Conservation (phyloP, 1,140 invertebrate genomes). For the Periplaneta americana region DNA sequence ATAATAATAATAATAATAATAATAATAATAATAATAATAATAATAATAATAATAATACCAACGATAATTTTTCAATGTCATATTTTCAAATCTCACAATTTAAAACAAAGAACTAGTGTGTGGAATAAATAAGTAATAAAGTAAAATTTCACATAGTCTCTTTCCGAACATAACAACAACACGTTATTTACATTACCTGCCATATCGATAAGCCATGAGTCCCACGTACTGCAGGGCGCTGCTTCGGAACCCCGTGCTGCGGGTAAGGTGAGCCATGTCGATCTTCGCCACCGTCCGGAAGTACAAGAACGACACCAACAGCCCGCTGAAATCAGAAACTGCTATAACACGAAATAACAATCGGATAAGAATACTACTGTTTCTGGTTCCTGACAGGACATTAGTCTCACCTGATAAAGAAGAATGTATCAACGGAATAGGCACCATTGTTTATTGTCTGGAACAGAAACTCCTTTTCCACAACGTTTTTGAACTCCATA, state of each 20-base stretch:
- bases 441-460: conserved; percentile 81
- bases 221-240: conserved; percentile 69
- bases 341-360: background rate
- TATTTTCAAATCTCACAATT: no score
- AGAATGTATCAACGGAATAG: conserved; percentile 89
- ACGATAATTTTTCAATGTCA: no score
- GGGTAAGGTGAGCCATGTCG: conserved; percentile 61
- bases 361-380: background rate
- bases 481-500: conserved; percentile 67
- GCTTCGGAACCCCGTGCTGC: conserved; percentile 59
- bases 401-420: conserved; percentile 59
- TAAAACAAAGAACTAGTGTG: no score
- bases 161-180: no score
- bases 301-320: conserved; percentile 77
- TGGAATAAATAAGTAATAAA: no score
- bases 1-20: no score
- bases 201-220: conserved; percentile 72
- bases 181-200: no score
- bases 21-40: no score
- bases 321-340: conserved; percentile 48
- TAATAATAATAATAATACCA: no score
- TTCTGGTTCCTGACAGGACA: background rate
- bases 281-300: conserved; percentile 74
- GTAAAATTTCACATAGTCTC: no score
- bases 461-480: conserved; percentile 74